Conservation (phyloP, 1,140 invertebrate species). For the Aphaenogaster ashmeadi region DNA sequence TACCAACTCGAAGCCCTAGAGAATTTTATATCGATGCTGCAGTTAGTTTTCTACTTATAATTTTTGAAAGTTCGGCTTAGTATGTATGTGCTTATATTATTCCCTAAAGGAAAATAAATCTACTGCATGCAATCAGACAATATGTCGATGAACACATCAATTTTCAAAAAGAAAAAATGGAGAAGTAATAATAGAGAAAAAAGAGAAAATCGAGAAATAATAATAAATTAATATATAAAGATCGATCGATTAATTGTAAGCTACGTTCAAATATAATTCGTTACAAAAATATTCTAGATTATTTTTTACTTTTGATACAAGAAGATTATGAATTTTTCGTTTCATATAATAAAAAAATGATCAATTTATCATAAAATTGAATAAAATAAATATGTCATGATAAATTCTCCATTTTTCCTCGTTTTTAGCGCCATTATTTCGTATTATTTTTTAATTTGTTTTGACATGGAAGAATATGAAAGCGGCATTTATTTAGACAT, state of each 20-base stretch:
- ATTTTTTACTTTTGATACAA: not conserved
- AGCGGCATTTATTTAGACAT: not conserved
- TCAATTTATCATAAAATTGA: not conserved
- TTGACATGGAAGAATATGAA: not conserved
- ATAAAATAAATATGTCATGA: not conserved
- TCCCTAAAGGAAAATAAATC: constrained; percentile 27
- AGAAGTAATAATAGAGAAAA: too few relatives aligned
- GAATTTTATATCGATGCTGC: constrained; percentile 51
- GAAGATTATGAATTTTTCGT: not conserved
- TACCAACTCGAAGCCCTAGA: constrained; percentile 38
- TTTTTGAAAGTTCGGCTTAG: constrained; percentile 27
- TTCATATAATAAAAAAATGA: not conserved
- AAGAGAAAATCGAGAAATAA: not conserved
- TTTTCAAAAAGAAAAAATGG: not conserved
- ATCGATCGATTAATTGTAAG: not conserved
- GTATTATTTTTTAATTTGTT: not conserved
- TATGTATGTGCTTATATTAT: constrained; percentile 8
- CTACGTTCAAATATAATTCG: not conserved
- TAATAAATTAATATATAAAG: not conserved
- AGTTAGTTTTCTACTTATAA: constrained; percentile 44
- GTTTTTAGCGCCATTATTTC: not conserved
- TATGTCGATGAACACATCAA: not conserved
- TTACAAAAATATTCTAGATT: not conserved
- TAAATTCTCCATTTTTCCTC: not conserved
- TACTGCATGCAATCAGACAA: not conserved